Base-by-base conservation (phyloP, 2,888 invertebrate genomes). In the Acanthosepion lycidas region DNA sequence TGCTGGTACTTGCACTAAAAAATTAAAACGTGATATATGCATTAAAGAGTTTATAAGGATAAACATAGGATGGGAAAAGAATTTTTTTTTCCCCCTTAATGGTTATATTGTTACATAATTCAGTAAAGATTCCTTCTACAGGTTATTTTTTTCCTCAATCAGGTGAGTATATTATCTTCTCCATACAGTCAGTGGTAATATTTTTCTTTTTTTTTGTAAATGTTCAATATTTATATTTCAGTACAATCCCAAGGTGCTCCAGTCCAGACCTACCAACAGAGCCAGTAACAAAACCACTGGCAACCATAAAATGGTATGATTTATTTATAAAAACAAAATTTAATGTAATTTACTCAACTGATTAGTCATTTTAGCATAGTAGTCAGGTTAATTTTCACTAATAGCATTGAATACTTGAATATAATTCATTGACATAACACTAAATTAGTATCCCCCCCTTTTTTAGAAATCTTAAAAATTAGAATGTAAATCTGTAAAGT, bases 241-340 rank as follows among this genome's bases (percentile, higher is more conserved):
- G 94, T 94, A 64, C 94, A 55, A 94, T 64, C 94, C 59, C 94
- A 94, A 94, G 94, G 94, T 64, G 42, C 94, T 64, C 59, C 94
- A 55, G 94, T 94, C 94, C 94, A 53, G 55, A 59, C 94, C 33
- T 94, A 94, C 94, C 55, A 55, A 94, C 94, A 94, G 94, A 94
- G 94, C 55, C 94, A 94, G 59, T 94, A 94, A 94, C 53, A 55
- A 64, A 64, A n/a, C 59, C n/a, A 59, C 26, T 94, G 94, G 48
- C 94, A 94, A 64, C 23, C 78, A n/a, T n/a, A 78, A 78, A 78
- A 78, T 23, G 78, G 78, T 78, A 78, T 78, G 78, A 78, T 33
- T 78, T 59, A 6, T 59, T 59, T 78, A 9, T 78, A 78, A 51
- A 51, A 51, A 51, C 9, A 51, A 51, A 12, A 12, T 51, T 12